These are phyloP conservation scores for Drosophila ananassae DNA, from an alignment of 1,140 invertebrate species.

Conservation along the genomic window DNA sequence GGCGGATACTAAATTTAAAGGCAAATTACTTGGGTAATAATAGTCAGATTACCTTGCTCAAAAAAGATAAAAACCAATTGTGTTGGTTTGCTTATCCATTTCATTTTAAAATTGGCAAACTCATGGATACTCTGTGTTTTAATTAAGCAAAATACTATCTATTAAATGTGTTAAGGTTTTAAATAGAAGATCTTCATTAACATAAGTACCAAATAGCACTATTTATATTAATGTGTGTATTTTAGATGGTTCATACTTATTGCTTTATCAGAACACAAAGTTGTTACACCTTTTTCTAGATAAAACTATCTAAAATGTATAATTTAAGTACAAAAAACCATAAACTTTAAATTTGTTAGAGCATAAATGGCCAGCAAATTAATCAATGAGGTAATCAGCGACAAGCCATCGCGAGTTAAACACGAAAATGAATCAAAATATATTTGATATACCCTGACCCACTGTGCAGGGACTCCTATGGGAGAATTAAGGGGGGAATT, in stretches of 20 bases:
- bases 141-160: too few relatives aligned
- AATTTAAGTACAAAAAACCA: constrained; percentile 27
- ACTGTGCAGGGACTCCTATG: constrained; percentile 33
- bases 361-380: constrained; percentile 42
- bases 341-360: not conserved
- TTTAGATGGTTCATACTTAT: not conserved
- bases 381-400: constrained; percentile 68
- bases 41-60: not conserved
- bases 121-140: too few relatives aligned
- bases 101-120: too few relatives aligned
- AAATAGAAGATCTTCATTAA: too few relatives aligned
- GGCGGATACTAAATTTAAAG: not conserved
- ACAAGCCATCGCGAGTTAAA: constrained; percentile 21
- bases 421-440: constrained; percentile 18
- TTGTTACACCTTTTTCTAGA: not conserved
- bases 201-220: not conserved
- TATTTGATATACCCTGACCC: constrained; percentile 17
- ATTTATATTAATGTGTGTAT: not conserved
- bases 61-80: constrained; percentile 1
- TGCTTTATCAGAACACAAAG: not conserved
- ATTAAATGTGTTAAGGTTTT: too few relatives aligned
- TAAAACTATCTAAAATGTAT: constrained; percentile 23
- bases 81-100: not conserved
- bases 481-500: constrained; percentile 11
- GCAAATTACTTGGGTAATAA: not conserved